Base-by-base conservation (phyloP, 2,888 invertebrate species). In the Zonitis immaculata region DNA sequence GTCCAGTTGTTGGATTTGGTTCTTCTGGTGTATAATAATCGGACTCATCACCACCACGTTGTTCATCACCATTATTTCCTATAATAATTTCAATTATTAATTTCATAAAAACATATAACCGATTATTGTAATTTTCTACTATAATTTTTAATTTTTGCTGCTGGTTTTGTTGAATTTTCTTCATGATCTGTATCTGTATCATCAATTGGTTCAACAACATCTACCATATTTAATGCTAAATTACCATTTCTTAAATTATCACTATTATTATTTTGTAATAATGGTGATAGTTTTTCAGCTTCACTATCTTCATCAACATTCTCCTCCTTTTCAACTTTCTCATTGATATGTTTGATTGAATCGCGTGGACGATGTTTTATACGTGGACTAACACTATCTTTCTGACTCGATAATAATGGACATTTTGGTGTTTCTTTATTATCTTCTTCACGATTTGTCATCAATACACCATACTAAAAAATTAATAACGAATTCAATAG, bases 11-110 rank as follows among this genome's bases (percentile, higher is more conserved):
- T 63, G 86, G 84, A 66, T 82, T 80, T 61, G 86, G 82, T 76
- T 89, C 88, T 73, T 88, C 88, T 22, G 88, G 88, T 32, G 88
- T 87, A 77, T 86, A 88, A 77, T 87, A 88, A 77, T 88, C 88
- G 28, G 88, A 87, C 77, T 88, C 88, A 58, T 87, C 86, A 59
- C 80, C 84, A 58, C 76, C 35, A 16, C 39, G 39, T 6, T 39
- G 71, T 64, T 78, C 78, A 67, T 69, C 70, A 28, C 62, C 53
- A 49, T 51, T 56, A 30, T 39, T 50, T 32, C 55, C 49, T 53
- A 22, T 11, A 46, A 44, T 26, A 16, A 22, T 22, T 42, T 14
- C 1, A n/a, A 42, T 12, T n/a, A 30, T n/a, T 9, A n/a, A n/a
- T n/a, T n/a, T n/a, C n/a, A n/a, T n/a, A n/a, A n/a, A n/a, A n/a